Evolutionary conservation across 1,140 invertebrate genomes (phyloP).

Genomic region (Meteorus sp.): DNA sequence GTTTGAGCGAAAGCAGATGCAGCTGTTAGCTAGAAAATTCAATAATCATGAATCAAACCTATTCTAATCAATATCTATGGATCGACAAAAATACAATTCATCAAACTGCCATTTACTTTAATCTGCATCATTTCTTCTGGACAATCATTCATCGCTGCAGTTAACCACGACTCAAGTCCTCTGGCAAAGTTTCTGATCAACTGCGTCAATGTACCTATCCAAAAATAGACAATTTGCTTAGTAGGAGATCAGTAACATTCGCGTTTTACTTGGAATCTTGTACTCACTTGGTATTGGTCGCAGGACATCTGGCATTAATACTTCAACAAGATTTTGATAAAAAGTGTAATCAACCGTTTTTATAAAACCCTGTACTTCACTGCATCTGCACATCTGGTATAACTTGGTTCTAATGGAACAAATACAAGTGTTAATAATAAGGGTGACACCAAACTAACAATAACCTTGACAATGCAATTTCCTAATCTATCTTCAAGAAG

Average conservation of each 20-base stretch:
- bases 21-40: constrained; percentile 63
- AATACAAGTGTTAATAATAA: too few species aligned
- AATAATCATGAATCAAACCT: too few species aligned
- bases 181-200: constrained; percentile 93
- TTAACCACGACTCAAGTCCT: constrained; percentile 85
- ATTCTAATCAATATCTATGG: too few species aligned
- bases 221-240: constrained; percentile 30
- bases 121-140: constrained; percentile 82
- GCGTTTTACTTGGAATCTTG: background rate
- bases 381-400: constrained; percentile 62
- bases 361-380: constrained; percentile 72
- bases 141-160: constrained; percentile 82
- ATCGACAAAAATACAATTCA: too few species aligned
- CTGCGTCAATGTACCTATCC: constrained; percentile 82
- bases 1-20: constrained; percentile 94
- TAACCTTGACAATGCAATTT: too few species aligned
- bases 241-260: background rate
- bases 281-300: constrained; percentile 85
- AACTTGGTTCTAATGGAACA: constrained; percentile 65
- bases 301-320: constrained; percentile 94
- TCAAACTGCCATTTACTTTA: too few species aligned
- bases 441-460: too few species aligned
- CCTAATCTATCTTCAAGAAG: too few species aligned
- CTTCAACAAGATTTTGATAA: constrained; percentile 95
- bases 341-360: constrained; percentile 86